These are phyloP conservation scores for Sebastes jordani DNA, from an alignment of 2,797 vertebrate species.

Conservation along the genomic window DNA sequence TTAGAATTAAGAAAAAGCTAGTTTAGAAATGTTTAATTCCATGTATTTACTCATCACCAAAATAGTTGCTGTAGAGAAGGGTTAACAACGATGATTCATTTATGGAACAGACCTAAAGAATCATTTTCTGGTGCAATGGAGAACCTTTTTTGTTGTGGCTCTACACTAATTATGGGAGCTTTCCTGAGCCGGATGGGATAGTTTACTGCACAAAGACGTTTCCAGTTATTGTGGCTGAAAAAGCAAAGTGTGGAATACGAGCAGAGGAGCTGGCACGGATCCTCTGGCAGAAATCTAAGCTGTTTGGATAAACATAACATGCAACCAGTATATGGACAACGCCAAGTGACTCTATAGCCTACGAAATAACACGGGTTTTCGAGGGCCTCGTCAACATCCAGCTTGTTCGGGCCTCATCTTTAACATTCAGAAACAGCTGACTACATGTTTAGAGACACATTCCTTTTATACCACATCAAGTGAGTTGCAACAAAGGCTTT, in stretches of 20 bases:
- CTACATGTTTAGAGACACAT: slow-evolving; percentile 13
- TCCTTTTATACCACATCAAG: slow-evolving; percentile 12
- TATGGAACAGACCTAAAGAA: not conserved
- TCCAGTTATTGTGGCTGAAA: slow-evolving; percentile 60
- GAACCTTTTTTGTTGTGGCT: slow-evolving; percentile 57
- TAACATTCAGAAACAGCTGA: slow-evolving; percentile 10
- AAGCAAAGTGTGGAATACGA: slow-evolving; percentile 48
- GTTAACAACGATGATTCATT: slow-evolving; percentile 23
- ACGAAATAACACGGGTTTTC: slow-evolving; percentile 6
- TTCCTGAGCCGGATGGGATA: slow-evolving; percentile 51
- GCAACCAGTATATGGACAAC: slow-evolving; percentile 4
- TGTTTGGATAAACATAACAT: slow-evolving; percentile 67
- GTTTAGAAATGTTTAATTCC: not conserved
- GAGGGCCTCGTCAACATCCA: slow-evolving; percentile 24
- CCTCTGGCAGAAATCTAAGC: slow-evolving; percentile 54
- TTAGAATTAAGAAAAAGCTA: not conserved
- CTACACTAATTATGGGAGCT: slow-evolving; percentile 57
- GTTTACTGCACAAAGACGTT: slow-evolving; percentile 62
- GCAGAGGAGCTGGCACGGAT: slow-evolving; percentile 48
- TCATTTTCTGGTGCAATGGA: slow-evolving; percentile 43
- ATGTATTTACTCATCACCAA: slow-evolving; percentile 18
- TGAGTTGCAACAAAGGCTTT: not conserved
- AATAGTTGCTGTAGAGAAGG: slow-evolving; percentile 7
- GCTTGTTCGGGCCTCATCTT: slow-evolving; percentile 6
- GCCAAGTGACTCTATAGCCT: slow-evolving; percentile 30